Evolutionary conservation across 2,888 invertebrate species (phyloP), one percentile per base, ranked within the genome.

Genomic region (Aspidiotus destructor): DNA sequence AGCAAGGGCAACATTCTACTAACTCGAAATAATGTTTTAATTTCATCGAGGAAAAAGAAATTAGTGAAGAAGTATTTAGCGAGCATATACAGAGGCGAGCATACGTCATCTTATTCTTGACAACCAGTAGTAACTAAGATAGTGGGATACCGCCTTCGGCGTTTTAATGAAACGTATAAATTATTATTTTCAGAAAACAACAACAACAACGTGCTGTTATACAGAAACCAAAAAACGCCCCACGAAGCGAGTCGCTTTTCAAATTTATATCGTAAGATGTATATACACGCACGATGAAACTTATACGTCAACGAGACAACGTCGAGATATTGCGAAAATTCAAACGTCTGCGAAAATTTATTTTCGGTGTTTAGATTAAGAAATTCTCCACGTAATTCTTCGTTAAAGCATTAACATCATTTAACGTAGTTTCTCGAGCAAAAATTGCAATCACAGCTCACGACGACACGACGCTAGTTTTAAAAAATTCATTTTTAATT

Each of bases 101-200:
- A 65, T 65, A 65, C 65, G 65, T 65, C 65, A 65, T 65, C 65
- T 65, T 58, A 65, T 65, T 65, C 65, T 65, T 65, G 65, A 65
- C 65, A 65, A 65, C 65, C 44, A 57, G 65, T 58, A 58, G 57
- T 58, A 65, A 65, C 54, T 44, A 58, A 57, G 58, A 57, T 57
- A 58, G 65, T 65, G 41, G 65, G 58, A 65, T 65, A 57, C 65
- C 65, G 65, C 65, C 65, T 65, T 65, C 65, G 57, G 58, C 65
- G 65, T 57, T 57, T 44, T 65, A 65, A 65, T 65, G 65, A 65
- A 65, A 65, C 54, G 55, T 55, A 65, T 65, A 65, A 65, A 65
- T 65, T 65, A 65, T 65, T 65, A 65, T 65, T 65, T 65, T 65
- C 65, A 65, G 42, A 65, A 65, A 65, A 65, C 64, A 55, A 64